phyloP scores from a whole-genome alignment of 2,888 invertebrate species.

The Melanophora roralis region DNA sequence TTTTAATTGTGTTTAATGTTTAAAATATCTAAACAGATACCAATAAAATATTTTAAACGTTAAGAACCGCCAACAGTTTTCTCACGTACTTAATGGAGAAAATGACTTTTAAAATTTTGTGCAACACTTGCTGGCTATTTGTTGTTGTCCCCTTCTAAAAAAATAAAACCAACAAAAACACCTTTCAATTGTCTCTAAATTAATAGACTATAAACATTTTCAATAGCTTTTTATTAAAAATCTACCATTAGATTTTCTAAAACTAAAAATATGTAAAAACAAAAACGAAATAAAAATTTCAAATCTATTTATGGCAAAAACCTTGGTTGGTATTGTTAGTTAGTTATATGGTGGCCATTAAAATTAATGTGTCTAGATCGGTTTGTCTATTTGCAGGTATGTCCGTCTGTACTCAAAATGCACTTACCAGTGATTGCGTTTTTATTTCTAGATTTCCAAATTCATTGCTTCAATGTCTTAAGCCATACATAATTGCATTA shows the following conservation, averaged over 20 bases:
- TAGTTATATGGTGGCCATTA: constrained; percentile 36
- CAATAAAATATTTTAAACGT: constrained; percentile 36
- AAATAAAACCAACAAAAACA: constrained; percentile 20
- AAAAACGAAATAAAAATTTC: background rate
- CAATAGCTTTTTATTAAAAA: constrained; percentile 30
- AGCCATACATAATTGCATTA: background rate
- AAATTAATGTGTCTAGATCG: constrained; percentile 1
- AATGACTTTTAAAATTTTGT: constrained; percentile 49
- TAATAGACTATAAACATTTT: constrained; percentile 50
- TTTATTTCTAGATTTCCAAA: constrained; percentile 12
- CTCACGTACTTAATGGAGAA: constrained; percentile 39
- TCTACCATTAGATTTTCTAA: constrained; percentile 26
- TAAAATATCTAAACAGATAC: background rate
- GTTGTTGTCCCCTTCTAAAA: constrained; percentile 40
- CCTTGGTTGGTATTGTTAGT: constrained; percentile 31
- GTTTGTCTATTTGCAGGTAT: background rate
- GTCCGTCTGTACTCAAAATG: background rate
- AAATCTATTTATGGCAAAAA: constrained; percentile 32
- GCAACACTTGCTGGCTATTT: background rate
- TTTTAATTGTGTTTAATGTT: background rate
- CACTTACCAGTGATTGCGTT: constrained; percentile 12
- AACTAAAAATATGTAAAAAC: constrained; percentile 9
- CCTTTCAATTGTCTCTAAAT: constrained; percentile 51
- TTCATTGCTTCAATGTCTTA: background rate
- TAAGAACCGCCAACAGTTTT: constrained; percentile 45